Evolutionary conservation across 2,113 vertebrate species (phyloP), one percentile per base, ranked within the genome.

Genomic region (Percopsis transmontana): DNA sequence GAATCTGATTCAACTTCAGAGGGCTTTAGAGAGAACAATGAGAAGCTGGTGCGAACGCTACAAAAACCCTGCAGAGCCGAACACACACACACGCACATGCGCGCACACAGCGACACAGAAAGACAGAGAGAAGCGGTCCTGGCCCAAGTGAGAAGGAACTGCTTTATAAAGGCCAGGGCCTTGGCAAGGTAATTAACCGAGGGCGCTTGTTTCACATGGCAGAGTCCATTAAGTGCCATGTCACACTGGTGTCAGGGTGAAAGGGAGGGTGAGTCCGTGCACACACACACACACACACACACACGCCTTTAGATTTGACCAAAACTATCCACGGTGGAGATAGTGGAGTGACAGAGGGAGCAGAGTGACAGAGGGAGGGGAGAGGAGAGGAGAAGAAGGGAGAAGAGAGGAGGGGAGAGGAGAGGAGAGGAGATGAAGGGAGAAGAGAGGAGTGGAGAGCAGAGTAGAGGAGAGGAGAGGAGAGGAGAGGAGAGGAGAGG

Each of bases 141-240:
- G 75, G 74, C 74, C 81, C 73, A 62, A 86, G 82, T 68, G 82
- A 78, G 86, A 85, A 85, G 79, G 85, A 85, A 86, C 77, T 81
- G 84, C 85, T 86, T 66, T 64, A 84, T 80, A 86, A 83, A 89
- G 85, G 87, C 87, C 87, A 84, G 76, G 83, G 82, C 87, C 80
- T 80, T 88, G 83, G 86, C 76, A 76, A 85, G 84, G 86, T 88
- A 87, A 89, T 89, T 88, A 89, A 90, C 80, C 66, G 72, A 70
- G 79, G 88, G 78, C 61, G 80, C 88, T 88, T 87, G 88, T 90
- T 89, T 90, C 86, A 89, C 87, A 89, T 85, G 85, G 85, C 88
- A 85, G 86, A 89, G 85, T 88, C 86, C 85, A 87, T 89, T 88
- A 89, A 86, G 84, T 79, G 82, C 79, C 85, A 74, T 86, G 85